Evolutionary conservation across 2,113 vertebrate species (phyloP).

Genomic region (Recurvirostra avosetta): DNA sequence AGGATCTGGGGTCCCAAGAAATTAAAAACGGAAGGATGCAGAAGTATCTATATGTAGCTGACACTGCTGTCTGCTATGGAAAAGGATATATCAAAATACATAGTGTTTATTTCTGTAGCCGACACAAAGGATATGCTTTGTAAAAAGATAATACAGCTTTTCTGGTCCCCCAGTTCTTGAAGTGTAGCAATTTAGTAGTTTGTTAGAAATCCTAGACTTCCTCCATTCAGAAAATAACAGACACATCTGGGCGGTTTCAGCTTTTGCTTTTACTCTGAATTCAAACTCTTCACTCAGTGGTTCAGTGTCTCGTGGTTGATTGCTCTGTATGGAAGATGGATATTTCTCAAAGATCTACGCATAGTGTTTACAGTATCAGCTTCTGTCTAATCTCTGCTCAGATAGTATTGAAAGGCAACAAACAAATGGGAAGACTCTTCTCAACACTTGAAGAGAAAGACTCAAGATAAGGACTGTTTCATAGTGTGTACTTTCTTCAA

Average conservation of each 20-base stretch:
- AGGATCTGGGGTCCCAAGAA: not conserved
- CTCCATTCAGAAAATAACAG: not conserved
- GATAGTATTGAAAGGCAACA: not conserved
- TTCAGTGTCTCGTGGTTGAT: not conserved
- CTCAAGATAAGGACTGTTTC: not conserved
- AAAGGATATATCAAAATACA: not conserved
- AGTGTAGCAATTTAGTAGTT: not conserved
- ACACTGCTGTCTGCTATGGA: not conserved
- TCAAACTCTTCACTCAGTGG: not conserved
- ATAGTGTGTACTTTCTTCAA: not conserved
- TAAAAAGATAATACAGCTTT: not conserved
- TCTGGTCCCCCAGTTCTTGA: not conserved
- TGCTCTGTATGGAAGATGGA: not conserved
- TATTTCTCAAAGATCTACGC: not conserved
- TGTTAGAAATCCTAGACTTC: not conserved
- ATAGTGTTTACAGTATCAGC: not conserved
- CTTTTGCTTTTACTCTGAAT: not conserved
- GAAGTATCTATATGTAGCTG: not conserved
- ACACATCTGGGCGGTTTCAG: not conserved
- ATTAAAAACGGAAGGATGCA: not conserved
- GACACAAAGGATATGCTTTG: not conserved
- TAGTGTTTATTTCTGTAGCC: not conserved
- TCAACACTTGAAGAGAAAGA: not conserved
- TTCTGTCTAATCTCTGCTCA: not conserved
- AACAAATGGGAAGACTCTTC: not conserved